A percentile compares a stretch with the other conserved stretches of the same genome.
These are phyloP conservation scores for Dendrocincla tyrannina DNA, from an alignment of 2,797 vertebrate genomes.

Conservation along the genomic window DNA sequence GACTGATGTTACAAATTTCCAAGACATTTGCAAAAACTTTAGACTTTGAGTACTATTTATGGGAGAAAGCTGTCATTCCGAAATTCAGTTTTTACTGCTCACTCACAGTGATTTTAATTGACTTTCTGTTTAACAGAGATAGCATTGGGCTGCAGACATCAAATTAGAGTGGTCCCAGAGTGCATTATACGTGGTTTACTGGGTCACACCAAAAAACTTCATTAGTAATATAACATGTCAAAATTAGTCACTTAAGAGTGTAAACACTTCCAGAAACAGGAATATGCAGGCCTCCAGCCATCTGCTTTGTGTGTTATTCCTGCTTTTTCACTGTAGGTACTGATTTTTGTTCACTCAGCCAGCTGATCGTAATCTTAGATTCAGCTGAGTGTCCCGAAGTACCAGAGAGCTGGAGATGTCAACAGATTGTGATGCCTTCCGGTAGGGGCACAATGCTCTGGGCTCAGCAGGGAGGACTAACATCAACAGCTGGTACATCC, in stretches of 20 bases:
- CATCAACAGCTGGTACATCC: conserved; percentile 84
- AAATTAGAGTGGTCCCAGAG: conserved; percentile 9
- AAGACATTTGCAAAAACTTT: background rate
- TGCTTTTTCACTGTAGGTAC: conserved; percentile 59
- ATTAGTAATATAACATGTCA: conserved; percentile 72
- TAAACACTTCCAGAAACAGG: conserved; percentile 75
- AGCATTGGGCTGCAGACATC: background rate
- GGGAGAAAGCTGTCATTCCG: background rate
- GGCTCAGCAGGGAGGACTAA: conserved; percentile 78
- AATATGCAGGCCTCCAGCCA: conserved; percentile 69
- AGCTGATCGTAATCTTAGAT: conserved; percentile 72
- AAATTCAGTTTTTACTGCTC: background rate
- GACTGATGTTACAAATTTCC: background rate
- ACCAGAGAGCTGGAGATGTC: conserved; percentile 70
- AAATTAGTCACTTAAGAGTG: conserved; percentile 79
- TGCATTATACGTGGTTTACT: conserved; percentile 17
- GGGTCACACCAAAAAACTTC: conserved; percentile 72
- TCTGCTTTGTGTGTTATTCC: conserved; percentile 74
- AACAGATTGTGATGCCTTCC: conserved; percentile 78
- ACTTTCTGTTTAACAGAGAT: conserved; percentile 9
- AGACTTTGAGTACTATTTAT: background rate
- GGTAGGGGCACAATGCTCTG: conserved; percentile 64
- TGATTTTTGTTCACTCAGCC: conserved; percentile 72
- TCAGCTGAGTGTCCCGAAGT: conserved; percentile 70
- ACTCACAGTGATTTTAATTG: background rate